phyloP scores from a whole-genome alignment of 2,797 vertebrate species.

The Falco rusticolus region DNA sequence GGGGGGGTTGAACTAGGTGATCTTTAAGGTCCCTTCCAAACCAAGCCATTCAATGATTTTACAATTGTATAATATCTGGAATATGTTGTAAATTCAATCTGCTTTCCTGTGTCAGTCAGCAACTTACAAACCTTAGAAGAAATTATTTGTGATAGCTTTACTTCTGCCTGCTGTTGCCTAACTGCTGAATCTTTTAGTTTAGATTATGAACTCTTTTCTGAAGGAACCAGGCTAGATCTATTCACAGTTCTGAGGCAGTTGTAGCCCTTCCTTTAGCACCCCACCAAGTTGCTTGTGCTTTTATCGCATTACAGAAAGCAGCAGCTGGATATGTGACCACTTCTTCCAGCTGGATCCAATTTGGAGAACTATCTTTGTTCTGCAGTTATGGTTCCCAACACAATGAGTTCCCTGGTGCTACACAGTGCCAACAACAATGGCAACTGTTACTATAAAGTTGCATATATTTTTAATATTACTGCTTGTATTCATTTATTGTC shows the following conservation, averaged over 20 bases:
- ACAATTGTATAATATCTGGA: neutral
- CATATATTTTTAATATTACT: constrained; percentile 36
- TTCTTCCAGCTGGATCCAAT: constrained; percentile 8
- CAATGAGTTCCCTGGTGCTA: neutral
- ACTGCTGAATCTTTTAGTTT: neutral
- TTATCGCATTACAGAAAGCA: neutral
- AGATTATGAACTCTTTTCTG: neutral
- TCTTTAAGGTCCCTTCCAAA: too few species aligned
- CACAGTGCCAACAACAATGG: neutral
- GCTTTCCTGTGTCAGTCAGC: neutral
- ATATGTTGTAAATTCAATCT: neutral
- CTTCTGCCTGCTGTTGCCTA: neutral
- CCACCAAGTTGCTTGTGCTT: neutral
- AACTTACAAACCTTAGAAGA: neutral
- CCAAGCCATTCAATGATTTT: too few species aligned
- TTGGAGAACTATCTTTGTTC: neutral
- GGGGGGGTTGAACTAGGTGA: too few species aligned
- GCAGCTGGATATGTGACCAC: neutral
- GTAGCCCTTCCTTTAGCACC: neutral
- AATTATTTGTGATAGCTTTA: neutral
- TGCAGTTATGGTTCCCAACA: neutral
- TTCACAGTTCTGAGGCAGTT: neutral
- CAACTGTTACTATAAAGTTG: neutral
- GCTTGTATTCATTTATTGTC: neutral
- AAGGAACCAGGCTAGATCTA: neutral